Evolutionary conservation across 2,888 invertebrate species (phyloP).

Genomic region (Julus scanicus): DNA sequence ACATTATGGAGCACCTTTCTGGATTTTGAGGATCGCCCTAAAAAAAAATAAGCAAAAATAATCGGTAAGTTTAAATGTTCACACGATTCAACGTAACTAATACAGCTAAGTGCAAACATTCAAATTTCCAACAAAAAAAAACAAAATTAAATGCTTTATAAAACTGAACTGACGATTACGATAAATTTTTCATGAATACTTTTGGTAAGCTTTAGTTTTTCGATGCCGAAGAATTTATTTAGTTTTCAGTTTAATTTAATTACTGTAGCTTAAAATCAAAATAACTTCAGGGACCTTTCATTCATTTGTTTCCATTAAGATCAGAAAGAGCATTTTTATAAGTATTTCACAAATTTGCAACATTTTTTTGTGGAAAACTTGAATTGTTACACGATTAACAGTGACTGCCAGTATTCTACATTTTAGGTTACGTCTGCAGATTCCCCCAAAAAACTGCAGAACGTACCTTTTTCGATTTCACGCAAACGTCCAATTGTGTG

Average conservation of each 20-base stretch:
- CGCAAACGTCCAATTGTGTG: neutral
- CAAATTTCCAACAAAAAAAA: neutral
- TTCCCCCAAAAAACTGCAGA: constrained; percentile 47
- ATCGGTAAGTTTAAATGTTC: neutral
- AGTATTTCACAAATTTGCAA: no score
- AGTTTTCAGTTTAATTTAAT: no score
- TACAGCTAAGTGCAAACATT: neutral
- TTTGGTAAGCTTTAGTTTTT: no score
- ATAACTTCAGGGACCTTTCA: no score
- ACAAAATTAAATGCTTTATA: neutral
- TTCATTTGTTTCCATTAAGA: no score
- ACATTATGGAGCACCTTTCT: constrained; percentile 57
- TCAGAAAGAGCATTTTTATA: neutral
- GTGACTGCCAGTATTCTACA: constrained; percentile 16
- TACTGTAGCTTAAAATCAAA: no score
- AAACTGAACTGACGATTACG: neutral
- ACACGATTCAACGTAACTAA: neutral
- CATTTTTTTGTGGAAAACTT: neutral
- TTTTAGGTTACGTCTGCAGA: constrained; percentile 47
- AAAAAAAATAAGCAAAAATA: constrained; percentile 48
- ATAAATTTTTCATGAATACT: no score
- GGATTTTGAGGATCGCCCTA: constrained; percentile 57
- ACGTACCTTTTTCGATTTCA: neutral
- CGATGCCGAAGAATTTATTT: no score
- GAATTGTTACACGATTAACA: neutral